Conservation (phyloP, 1,140 invertebrate genomes). For the Heterodera schachtii region DNA sequence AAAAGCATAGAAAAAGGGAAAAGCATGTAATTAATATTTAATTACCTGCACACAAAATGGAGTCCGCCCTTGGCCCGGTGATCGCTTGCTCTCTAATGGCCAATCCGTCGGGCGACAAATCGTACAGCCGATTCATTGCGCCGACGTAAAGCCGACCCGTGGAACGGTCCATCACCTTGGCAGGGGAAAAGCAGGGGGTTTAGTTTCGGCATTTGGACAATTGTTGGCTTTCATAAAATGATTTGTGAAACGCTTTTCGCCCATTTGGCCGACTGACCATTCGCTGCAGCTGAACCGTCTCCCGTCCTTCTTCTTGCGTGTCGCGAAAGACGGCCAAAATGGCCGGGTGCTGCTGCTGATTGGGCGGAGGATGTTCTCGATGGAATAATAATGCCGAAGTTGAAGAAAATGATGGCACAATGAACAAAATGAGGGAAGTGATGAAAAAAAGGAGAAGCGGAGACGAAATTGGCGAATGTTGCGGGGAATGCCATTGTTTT, state of each 20-base stretch:
- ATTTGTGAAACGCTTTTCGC: neutral
- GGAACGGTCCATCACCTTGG: slow-evolving; percentile 58
- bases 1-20: no score
- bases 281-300: slow-evolving; percentile 51
- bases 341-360: slow-evolving; percentile 38
- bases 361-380: neutral
- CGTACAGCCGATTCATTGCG: slow-evolving; percentile 62
- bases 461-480: no score
- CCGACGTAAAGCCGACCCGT: slow-evolving; percentile 60
- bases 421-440: neutral
- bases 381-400: slow-evolving; percentile 2
- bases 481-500: no score
- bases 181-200: neutral
- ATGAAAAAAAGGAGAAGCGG: neutral
- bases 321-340: slow-evolving; percentile 50
- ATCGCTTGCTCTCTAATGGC: slow-evolving; percentile 49
- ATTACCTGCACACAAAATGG: slow-evolving; percentile 54
- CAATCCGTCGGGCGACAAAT: slow-evolving; percentile 51
- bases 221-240: slow-evolving; percentile 25
- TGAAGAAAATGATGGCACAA: neutral
- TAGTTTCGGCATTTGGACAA: slow-evolving; percentile 15
- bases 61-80: slow-evolving; percentile 58
- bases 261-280: slow-evolving; percentile 39
- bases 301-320: slow-evolving; percentile 31
- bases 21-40: neutral